phyloP scores from a whole-genome alignment of 2,888 invertebrate genomes.

The Drosophila borealis region DNA sequence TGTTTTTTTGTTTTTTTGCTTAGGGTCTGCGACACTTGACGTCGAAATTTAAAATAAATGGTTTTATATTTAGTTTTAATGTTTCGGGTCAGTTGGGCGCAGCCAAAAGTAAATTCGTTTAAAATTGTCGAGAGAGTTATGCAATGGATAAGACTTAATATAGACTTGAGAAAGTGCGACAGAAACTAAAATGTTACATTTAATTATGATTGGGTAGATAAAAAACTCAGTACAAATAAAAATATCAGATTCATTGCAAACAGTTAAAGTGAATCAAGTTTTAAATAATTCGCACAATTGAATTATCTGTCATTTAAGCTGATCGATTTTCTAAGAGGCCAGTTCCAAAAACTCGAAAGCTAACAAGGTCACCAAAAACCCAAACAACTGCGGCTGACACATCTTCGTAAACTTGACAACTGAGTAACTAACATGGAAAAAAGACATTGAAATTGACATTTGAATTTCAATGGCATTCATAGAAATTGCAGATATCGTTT shows the following conservation, averaged over 20 bases:
- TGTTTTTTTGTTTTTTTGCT: not conserved
- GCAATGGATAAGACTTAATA: conserved; percentile 40
- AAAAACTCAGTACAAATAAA: not conserved
- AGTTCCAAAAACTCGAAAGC: conserved; percentile 12
- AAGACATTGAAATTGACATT: conserved; percentile 67
- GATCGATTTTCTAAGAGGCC: conserved; percentile 18
- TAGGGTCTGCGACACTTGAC: conserved; percentile 50
- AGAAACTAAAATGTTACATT: not conserved
- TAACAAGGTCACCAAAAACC: conserved; percentile 28
- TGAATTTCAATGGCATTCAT: conserved; percentile 67
- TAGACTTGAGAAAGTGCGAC: not conserved
- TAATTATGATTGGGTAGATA: not conserved
- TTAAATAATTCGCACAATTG: not conserved
- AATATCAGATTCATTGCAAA: not conserved
- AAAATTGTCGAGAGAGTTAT: conserved; percentile 25
- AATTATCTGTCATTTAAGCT: conserved; percentile 7
- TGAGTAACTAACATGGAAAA: conserved; percentile 23
- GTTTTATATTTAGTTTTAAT: conserved; percentile 49
- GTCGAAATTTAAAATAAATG: conserved; percentile 58
- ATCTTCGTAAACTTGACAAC: conserved; percentile 62
- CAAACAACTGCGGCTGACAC: conserved; percentile 50
- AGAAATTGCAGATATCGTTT: conserved; percentile 68
- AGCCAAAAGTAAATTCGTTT: conserved; percentile 3
- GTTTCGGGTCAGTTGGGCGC: conserved; percentile 36
- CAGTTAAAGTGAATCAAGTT: too few relatives aligned